Evolutionary conservation across 2,888 invertebrate genomes (phyloP).

Genomic region (Scrobipalpa atriplicella): DNA sequence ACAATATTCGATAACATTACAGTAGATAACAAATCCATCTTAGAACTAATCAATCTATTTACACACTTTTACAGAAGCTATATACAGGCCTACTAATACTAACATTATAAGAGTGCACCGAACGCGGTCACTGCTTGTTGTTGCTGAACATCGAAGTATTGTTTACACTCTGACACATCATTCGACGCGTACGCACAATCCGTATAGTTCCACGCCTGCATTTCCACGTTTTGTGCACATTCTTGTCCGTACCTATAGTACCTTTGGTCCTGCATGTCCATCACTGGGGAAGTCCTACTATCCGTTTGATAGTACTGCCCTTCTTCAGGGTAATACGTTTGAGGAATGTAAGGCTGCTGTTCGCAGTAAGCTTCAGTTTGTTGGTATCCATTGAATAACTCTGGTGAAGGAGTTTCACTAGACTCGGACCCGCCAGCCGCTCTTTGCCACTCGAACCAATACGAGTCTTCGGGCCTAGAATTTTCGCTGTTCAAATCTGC

Average conservation of each 20-base stretch:
- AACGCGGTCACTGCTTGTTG: slow-evolving; percentile 65
- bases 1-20: slow-evolving; percentile 41
- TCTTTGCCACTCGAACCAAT: slow-evolving; percentile 83
- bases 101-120: slow-evolving; percentile 65
- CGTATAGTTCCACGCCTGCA: slow-evolving; percentile 67
- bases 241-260: slow-evolving; percentile 69
- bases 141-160: slow-evolving; percentile 66
- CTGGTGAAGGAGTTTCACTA: slow-evolving; percentile 83
- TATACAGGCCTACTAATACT: slow-evolving; percentile 35
- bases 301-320: slow-evolving; percentile 70
- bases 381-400: slow-evolving; percentile 71
- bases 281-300: slow-evolving; percentile 63
- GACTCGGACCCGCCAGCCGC: slow-evolving; percentile 72
- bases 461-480: slow-evolving; percentile 83
- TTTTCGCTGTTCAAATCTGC: slow-evolving; percentile 89
- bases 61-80: slow-evolving; percentile 35
- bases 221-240: slow-evolving; percentile 61
- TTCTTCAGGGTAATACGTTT: slow-evolving; percentile 72
- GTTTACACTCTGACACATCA: slow-evolving; percentile 61
- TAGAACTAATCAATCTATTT: slow-evolving; percentile 37
- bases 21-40: slow-evolving; percentile 42
- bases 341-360: slow-evolving; percentile 63
- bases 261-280: slow-evolving; percentile 66
- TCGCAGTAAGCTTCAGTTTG: slow-evolving; percentile 71
- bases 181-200: slow-evolving; percentile 67